Evolutionary conservation across 2,797 vertebrate species (phyloP).

Genomic region (Cynodonichthys magdalenae): DNA sequence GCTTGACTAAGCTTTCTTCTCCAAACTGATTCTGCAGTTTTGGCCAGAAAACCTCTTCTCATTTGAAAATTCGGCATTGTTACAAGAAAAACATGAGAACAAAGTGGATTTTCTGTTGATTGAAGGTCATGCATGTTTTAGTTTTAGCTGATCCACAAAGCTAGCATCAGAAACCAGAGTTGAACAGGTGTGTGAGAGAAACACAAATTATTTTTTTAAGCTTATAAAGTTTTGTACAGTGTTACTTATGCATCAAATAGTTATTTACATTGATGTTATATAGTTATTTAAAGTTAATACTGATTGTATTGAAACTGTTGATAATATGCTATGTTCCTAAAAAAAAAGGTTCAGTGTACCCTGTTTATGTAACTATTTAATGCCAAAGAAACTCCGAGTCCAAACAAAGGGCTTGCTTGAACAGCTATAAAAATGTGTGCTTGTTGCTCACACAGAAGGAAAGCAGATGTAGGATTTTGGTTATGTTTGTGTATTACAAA

Average conservation of each 20-base stretch:
- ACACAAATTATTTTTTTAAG: conserved; percentile 13
- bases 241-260: conserved; percentile 38
- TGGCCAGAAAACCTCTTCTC: conserved; percentile 32
- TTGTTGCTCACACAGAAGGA: no score
- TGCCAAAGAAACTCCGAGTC: no score
- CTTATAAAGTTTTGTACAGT: no score
- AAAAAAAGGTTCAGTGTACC: no score
- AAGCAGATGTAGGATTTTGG: no score
- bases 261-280: conserved; percentile 37
- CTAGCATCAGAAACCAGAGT: conserved; percentile 40
- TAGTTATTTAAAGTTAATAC: neutral
- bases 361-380: no score
- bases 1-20: conserved; percentile 33
- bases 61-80: conserved; percentile 36
- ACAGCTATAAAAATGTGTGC: no score
- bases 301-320: no score
- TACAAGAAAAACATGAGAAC: conserved; percentile 37
- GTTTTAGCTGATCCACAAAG: conserved; percentile 40
- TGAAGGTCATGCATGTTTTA: conserved; percentile 45
- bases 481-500: no score
- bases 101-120: conserved; percentile 39
- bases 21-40: conserved; percentile 25
- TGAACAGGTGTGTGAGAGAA: conserved; percentile 30
- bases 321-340: no score
- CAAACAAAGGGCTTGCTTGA: no score